phyloP scores from a whole-genome alignment of 2,797 vertebrate genomes.

The Bovichtus variegatus region DNA sequence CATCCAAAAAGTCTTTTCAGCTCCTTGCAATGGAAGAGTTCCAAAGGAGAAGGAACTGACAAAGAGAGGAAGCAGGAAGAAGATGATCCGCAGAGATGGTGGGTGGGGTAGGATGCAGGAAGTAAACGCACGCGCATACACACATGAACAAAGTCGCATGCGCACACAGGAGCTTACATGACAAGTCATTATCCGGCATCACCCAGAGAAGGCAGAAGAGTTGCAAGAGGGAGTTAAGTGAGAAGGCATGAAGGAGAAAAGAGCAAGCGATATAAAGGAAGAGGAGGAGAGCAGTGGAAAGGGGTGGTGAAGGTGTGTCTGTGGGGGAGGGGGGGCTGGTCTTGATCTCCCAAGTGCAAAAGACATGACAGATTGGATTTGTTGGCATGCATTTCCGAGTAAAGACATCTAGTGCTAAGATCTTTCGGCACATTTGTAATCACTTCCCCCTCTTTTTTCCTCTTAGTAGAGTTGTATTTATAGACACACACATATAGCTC shows the following conservation, averaged over 20 bases:
- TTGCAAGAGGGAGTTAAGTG: conserved; percentile 39
- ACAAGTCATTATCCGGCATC: conserved; percentile 62
- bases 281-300: conserved; percentile 20
- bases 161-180: conserved; percentile 40
- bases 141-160: conserved; percentile 21
- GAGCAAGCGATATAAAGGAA: background rate
- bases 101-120: conserved; percentile 35
- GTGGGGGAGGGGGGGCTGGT: background rate
- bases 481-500: background rate
- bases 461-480: conserved; percentile 22
- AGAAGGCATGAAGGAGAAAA: conserved; percentile 37
- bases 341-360: conserved; percentile 40
- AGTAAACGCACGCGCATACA: conserved; percentile 11
- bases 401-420: conserved; percentile 8
- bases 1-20: conserved; percentile 60
- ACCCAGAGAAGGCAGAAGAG: conserved; percentile 39
- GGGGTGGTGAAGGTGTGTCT: background rate
- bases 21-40: conserved; percentile 23
- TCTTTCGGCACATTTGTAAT: conserved; percentile 21
- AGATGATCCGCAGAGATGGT: conserved; percentile 29
- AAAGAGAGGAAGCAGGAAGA: conserved; percentile 39
- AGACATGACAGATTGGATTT: conserved; percentile 43
- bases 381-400: conserved; percentile 41
- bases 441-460: background rate
- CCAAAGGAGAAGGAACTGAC: conserved; percentile 52